Base-by-base conservation (phyloP, 2,888 invertebrate genomes). In the Didymodactylos carnosus region DNA sequence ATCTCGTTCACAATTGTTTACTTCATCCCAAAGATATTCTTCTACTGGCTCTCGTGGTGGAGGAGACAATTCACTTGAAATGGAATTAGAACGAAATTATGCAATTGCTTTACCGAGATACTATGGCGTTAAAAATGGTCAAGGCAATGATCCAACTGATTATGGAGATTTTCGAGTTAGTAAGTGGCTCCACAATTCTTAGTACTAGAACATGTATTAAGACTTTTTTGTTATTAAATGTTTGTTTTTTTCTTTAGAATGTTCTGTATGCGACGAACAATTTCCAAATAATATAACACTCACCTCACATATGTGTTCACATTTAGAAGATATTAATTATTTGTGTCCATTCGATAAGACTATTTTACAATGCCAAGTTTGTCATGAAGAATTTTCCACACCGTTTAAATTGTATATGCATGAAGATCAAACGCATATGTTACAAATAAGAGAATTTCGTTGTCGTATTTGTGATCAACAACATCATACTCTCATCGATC, bases 381-480 rank as follows among this genome's bases (percentile, higher is more conserved):
- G 75, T 72, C 51, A 75, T 27, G 39, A 49, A n/a, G 46, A 70
- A 70, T 75, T 75, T 49, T 25, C 27, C 19, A 43, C 72, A 23
- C 75, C 75, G 25, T 75, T 70, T 72, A 49, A 72, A 23, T 46
- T 72, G 16, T 62, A 72, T 25, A 25, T 71, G 16, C 75, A 75
- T 35, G 69, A 71, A 43, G 75, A 75, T 41, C 49, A 49, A 23
- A 39, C 46, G 23, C 75, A 75, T 27, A 72, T 72, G 46, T 39
- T 39, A 23, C 43, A 75, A 41, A 29, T 40, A 5, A 53, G 35
- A 13, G 75, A 72, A 70, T 72, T 46, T 71, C 53, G 71, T 41
- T 75, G 75, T 39, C 46, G 75, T 51, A 75, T 75, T 40, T 75
- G 75, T 40, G 72, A 75, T 39, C 72, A 72, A 39, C 46, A 72